Conservation (phyloP, 2,888 invertebrate genomes). For the Baccha elongata region DNA sequence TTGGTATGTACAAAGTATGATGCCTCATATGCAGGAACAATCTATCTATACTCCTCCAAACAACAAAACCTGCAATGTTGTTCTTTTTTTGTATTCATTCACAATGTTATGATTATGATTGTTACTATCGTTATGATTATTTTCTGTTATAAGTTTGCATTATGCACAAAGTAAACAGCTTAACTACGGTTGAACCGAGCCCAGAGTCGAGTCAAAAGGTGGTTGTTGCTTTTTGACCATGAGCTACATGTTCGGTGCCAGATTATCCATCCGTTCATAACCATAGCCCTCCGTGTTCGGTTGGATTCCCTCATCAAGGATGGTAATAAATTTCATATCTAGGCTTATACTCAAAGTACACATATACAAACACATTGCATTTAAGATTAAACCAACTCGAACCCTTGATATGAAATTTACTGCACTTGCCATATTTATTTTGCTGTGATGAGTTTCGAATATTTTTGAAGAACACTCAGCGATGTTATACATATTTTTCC, state of each 20-base stretch:
- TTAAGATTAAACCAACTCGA: slow-evolving; percentile 64
- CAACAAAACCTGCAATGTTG: slow-evolving; percentile 15
- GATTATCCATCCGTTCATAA: slow-evolving; percentile 24
- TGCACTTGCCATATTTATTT: slow-evolving; percentile 23
- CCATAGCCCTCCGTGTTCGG: slow-evolving; percentile 11
- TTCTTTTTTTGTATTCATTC: slow-evolving; percentile 31
- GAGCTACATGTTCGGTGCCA: slow-evolving; percentile 67
- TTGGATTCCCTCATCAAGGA: slow-evolving; percentile 33
- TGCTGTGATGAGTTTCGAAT: slow-evolving; percentile 49
- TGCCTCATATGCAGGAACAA: slow-evolving; percentile 45
- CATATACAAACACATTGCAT: slow-evolving; percentile 55
- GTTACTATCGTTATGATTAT: slow-evolving; percentile 67
- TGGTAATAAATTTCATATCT: slow-evolving; percentile 59
- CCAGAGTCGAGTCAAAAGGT: slow-evolving; percentile 35
- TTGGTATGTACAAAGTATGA: slow-evolving; percentile 3
- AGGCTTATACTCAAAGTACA: slow-evolving; percentile 27
- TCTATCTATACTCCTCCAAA: background rate
- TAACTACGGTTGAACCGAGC: slow-evolving; percentile 49
- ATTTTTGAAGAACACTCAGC: background rate
- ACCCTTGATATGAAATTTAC: slow-evolving; percentile 43
- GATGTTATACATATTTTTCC: too few relatives aligned
- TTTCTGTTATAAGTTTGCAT: slow-evolving; percentile 65
- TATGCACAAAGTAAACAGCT: slow-evolving; percentile 64
- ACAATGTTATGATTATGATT: slow-evolving; percentile 70
- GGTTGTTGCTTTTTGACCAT: slow-evolving; percentile 52